These are phyloP conservation scores for Leptogaster cylindrica DNA, from an alignment of 2,888 invertebrate genomes.

Conservation along the genomic window DNA sequence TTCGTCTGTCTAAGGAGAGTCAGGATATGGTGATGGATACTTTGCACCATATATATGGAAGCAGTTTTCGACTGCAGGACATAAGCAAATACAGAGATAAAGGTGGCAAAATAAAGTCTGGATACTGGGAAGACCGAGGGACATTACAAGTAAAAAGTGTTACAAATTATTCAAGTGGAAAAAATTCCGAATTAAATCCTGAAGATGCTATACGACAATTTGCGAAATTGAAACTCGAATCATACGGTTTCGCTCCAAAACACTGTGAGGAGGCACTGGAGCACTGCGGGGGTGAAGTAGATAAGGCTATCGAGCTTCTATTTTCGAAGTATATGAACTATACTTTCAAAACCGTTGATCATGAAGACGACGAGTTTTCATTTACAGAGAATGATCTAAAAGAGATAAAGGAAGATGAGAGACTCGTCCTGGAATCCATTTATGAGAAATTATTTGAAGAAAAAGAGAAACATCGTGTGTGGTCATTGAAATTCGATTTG, in stretches of 20 bases:
- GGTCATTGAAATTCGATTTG: slow-evolving; percentile 73
- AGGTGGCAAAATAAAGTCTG: slow-evolving; percentile 71
- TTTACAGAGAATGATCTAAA: slow-evolving; percentile 65
- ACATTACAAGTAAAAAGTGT: slow-evolving; percentile 72
- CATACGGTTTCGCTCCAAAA: slow-evolving; percentile 75
- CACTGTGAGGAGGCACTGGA: slow-evolving; percentile 79
- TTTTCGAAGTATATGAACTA: slow-evolving; percentile 71
- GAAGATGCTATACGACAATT: slow-evolving; percentile 72
- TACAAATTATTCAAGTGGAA: slow-evolving; percentile 69
- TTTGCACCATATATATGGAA: slow-evolving; percentile 76
- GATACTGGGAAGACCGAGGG: slow-evolving; percentile 80
- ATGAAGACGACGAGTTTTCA: slow-evolving; percentile 56
- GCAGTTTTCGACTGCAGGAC: slow-evolving; percentile 68
- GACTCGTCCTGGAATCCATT: slow-evolving; percentile 77
- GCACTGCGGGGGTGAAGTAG: slow-evolving; percentile 71
- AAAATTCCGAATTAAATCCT: slow-evolving; percentile 62
- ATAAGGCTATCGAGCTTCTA: slow-evolving; percentile 73
- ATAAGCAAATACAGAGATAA: slow-evolving; percentile 71
- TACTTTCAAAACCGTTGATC: slow-evolving; percentile 52
- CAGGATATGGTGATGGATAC: slow-evolving; percentile 78
- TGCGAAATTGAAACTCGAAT: slow-evolving; percentile 75
- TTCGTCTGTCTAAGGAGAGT: slow-evolving; percentile 71
- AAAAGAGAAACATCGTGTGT: slow-evolving; percentile 72
- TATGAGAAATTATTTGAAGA: slow-evolving; percentile 74
- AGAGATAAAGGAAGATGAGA: slow-evolving; percentile 75